These are phyloP conservation scores for Clitarchus hookeri DNA, from an alignment of 2,888 invertebrate species.

Conservation along the genomic window DNA sequence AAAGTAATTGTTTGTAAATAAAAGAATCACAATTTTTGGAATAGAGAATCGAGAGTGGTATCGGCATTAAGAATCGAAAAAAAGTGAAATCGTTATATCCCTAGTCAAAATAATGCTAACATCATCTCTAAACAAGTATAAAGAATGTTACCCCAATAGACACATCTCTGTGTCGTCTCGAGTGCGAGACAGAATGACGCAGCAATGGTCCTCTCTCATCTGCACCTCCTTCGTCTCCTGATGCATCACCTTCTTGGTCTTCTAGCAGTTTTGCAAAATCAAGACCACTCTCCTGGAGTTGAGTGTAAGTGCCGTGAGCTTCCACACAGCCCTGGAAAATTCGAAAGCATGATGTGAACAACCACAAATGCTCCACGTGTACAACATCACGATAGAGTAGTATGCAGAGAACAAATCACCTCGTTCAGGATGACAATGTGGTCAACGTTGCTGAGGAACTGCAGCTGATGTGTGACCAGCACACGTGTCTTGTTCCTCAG, in stretches of 20 bases:
- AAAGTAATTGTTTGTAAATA: too few relatives aligned
- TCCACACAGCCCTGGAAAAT: constrained; percentile 56
- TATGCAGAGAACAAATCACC: constrained; percentile 18
- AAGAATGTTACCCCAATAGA: constrained; percentile 25
- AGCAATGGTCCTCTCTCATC: background rate
- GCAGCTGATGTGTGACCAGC: constrained; percentile 77
- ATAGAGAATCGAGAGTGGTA: too few relatives aligned
- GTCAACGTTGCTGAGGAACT: constrained; percentile 70
- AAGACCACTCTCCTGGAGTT: constrained; percentile 55
- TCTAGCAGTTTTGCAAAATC: constrained; percentile 49
- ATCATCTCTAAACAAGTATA: background rate
- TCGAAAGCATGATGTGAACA: too few relatives aligned
- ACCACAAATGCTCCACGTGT: too few relatives aligned
- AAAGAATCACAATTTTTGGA: too few relatives aligned
- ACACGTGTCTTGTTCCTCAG: constrained; percentile 73
- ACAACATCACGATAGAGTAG: too few relatives aligned
- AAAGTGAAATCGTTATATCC: too few relatives aligned
- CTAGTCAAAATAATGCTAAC: background rate
- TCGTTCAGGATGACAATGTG: constrained; percentile 57
- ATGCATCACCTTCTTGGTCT: constrained; percentile 31
- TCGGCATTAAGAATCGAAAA: too few relatives aligned
- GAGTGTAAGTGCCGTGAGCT: constrained; percentile 63
- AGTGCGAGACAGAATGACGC: background rate
- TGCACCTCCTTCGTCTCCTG: constrained; percentile 10
- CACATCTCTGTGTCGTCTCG: constrained; percentile 18